phyloP scores from a whole-genome alignment of 2,113 vertebrate species.

The Lampris incognitus region DNA sequence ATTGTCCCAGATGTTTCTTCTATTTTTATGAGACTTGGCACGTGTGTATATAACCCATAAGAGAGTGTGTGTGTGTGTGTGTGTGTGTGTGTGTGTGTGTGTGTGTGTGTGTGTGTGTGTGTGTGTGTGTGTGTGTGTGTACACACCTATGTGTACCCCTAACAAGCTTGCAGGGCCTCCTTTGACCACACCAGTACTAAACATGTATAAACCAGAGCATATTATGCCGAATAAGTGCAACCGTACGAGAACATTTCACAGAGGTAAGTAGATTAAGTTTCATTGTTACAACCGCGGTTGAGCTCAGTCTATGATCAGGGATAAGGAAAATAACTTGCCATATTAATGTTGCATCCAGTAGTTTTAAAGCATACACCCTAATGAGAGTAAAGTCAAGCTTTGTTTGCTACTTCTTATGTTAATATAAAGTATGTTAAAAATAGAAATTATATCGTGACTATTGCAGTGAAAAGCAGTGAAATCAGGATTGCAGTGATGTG shows the following conservation, averaged over 20 bases:
- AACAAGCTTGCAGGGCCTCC: constrained; percentile 15
- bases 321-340: constrained; percentile 15
- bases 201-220: constrained; percentile 9
- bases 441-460: constrained; percentile 4
- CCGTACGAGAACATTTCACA: no score
- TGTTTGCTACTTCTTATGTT: neutral
- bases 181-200: neutral
- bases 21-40: constrained; percentile 27
- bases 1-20: constrained; percentile 65
- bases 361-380: constrained; percentile 31
- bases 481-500: neutral
- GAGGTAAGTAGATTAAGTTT: no score
- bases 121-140: constrained; percentile 40
- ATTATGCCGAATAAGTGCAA: neutral
- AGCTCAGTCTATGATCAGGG: neutral
- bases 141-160: constrained; percentile 4
- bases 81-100: constrained; percentile 12
- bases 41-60: neutral
- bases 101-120: constrained; percentile 39
- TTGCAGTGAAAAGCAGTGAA: neutral
- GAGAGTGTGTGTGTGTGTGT: constrained; percentile 28
- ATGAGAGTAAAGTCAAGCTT: constrained; percentile 9
- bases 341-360: constrained; percentile 21
- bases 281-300: neutral
- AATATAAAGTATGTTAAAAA: constrained; percentile 1